A percentile compares a stretch with the other conserved stretches of the same genome.
phyloP scores from a whole-genome alignment of 2,888 invertebrate species.

The Perithous albicinctus region DNA sequence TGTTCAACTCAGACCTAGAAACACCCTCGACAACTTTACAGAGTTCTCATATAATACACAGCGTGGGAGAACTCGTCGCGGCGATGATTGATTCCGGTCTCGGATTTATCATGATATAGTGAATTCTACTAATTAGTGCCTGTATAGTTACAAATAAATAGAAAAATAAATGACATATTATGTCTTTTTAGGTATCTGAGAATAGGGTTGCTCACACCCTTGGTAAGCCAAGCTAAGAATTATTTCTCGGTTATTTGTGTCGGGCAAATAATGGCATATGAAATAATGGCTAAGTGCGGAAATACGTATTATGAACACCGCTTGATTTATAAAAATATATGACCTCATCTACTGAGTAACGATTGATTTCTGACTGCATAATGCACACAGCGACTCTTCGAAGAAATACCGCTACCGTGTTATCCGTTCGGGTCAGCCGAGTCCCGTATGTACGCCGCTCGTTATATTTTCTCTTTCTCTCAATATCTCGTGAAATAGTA shows the following conservation, averaged over 20 bases:
- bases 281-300: too few relatives aligned
- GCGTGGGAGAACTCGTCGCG: constrained; percentile 20
- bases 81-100: constrained; percentile 67
- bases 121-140: background rate
- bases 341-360: background rate
- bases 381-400: background rate
- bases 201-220: too few relatives aligned
- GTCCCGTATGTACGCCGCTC: constrained; percentile 8
- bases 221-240: too few relatives aligned
- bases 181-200: too few relatives aligned
- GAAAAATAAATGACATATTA: background rate
- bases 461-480: constrained; percentile 59
- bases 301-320: too few relatives aligned
- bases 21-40: background rate
- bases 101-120: background rate
- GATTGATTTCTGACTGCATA: background rate
- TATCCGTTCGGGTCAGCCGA: constrained; percentile 22
- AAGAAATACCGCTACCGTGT: constrained; percentile 1
- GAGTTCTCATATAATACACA: background rate
- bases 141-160: background rate
- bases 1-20: background rate
- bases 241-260: too few relatives aligned
- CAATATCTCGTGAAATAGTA: constrained; percentile 54
- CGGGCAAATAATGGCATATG: too few relatives aligned
- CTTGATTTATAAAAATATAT: background rate